phyloP scores from a whole-genome alignment of 2,113 vertebrate species.

The Motacilla tschutschensis region DNA sequence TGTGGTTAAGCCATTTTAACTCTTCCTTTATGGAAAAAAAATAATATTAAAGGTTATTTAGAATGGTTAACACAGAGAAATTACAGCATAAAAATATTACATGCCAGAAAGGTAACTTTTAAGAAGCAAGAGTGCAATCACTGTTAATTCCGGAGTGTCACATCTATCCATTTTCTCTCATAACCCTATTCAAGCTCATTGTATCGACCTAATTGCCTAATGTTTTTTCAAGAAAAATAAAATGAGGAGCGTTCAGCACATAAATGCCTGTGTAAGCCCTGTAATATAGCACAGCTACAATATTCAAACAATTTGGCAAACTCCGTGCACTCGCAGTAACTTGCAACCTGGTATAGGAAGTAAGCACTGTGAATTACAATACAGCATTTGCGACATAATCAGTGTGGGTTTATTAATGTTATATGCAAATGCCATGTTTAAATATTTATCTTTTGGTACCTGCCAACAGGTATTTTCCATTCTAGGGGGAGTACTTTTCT shows the following conservation, averaged over 20 bases:
- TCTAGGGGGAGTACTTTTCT: constrained; percentile 33
- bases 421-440: constrained; percentile 31
- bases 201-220: not conserved
- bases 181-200: not conserved
- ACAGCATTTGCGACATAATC: constrained; percentile 9
- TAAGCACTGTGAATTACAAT: constrained; percentile 16
- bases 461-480: constrained; percentile 57
- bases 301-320: constrained; percentile 31
- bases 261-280: not conserved
- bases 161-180: not conserved
- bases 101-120: not conserved
- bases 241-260: not conserved
- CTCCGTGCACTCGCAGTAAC: not conserved
- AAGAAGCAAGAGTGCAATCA: not conserved
- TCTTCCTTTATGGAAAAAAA: not conserved
- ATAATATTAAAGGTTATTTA: not conserved
- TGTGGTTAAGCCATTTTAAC: not conserved
- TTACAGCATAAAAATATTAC: not conserved
- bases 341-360: constrained; percentile 35
- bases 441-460: constrained; percentile 44
- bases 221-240: not conserved
- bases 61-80: not conserved
- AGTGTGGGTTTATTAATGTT: constrained; percentile 43
- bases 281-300: constrained; percentile 13
- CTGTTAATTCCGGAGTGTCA: not conserved